phyloP scores from a whole-genome alignment of 2,888 invertebrate species.

The Andrena hattorfiana region DNA sequence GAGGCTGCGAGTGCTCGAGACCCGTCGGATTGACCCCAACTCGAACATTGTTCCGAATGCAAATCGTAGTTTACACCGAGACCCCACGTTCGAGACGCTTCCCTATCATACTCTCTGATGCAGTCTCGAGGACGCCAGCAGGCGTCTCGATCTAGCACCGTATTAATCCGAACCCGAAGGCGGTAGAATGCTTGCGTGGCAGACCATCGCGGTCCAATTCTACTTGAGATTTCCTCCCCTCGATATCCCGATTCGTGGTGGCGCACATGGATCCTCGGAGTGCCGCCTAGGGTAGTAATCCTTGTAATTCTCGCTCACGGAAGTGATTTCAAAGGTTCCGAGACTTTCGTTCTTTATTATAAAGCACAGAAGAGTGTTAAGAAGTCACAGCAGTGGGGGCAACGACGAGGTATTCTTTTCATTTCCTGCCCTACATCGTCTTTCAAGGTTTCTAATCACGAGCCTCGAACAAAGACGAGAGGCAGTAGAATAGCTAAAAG shows the following conservation, averaged over 20 bases:
- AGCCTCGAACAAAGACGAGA: background rate
- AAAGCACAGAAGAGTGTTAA: background rate
- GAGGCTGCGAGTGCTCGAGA: slow-evolving; percentile 20
- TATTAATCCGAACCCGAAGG: slow-evolving; percentile 50
- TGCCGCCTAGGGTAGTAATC: slow-evolving; percentile 7
- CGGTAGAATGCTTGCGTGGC: slow-evolving; percentile 56
- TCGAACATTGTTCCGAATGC: slow-evolving; percentile 73
- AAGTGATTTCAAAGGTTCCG: background rate
- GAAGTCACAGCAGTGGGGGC: background rate
- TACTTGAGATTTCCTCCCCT: slow-evolving; percentile 29
- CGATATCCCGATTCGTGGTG: slow-evolving; percentile 36
- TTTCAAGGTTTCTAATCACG: background rate
- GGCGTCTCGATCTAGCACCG: slow-evolving; percentile 42
- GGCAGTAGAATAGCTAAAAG: background rate
- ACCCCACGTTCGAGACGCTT: slow-evolving; percentile 43
- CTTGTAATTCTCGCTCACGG: background rate
- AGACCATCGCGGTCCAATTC: slow-evolving; percentile 49
- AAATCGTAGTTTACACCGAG: slow-evolving; percentile 69
- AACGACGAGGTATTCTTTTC: too few relatives aligned
- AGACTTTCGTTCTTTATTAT: background rate
- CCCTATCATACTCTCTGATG: slow-evolving; percentile 57
- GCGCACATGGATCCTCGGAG: slow-evolving; percentile 22
- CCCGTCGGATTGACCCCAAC: slow-evolving; percentile 67
- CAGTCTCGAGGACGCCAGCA: slow-evolving; percentile 64
- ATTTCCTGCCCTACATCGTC: too few relatives aligned